Evolutionary conservation across 2,888 invertebrate genomes (phyloP).

Genomic region (Andrena fulva): DNA sequence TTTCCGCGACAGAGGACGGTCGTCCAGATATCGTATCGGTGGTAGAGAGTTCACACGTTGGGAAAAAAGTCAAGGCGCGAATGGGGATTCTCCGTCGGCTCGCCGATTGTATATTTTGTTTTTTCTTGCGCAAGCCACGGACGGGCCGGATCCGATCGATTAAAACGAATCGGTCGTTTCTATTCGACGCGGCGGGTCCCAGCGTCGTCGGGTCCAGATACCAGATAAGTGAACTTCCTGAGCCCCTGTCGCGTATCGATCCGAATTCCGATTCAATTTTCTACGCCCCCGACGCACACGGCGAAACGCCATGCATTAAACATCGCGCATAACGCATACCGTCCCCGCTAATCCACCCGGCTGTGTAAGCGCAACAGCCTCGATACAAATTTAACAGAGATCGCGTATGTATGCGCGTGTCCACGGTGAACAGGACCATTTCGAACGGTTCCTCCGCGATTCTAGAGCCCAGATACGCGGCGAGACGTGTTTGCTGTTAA

Average conservation of each 20-base stretch:
- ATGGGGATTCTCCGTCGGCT: slow-evolving; percentile 14
- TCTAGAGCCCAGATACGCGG: background rate
- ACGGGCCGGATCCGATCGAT: slow-evolving; percentile 46
- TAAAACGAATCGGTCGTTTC: slow-evolving; percentile 66
- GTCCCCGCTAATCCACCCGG: slow-evolving; percentile 58
- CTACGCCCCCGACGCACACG: slow-evolving; percentile 66
- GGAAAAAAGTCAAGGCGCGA: background rate
- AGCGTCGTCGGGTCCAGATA: slow-evolving; percentile 55
- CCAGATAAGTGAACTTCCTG: slow-evolving; percentile 69
- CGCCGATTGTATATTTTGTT: background rate
- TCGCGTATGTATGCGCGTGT: slow-evolving; percentile 10
- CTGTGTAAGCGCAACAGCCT: slow-evolving; percentile 46
- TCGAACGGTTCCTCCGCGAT: background rate
- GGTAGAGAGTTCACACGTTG: background rate
- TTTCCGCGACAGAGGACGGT: background rate
- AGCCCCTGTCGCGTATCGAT: slow-evolving; percentile 71
- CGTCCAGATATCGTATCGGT: too few relatives aligned
- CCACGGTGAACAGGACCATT: background rate
- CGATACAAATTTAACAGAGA: slow-evolving; percentile 42
- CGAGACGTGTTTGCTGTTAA: background rate
- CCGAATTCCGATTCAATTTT: slow-evolving; percentile 74
- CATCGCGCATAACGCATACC: slow-evolving; percentile 68
- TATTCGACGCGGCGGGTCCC: slow-evolving; percentile 58
- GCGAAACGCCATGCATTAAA: slow-evolving; percentile 71
- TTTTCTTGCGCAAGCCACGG: slow-evolving; percentile 9